Percentiles rank a stretch among this genome's conserved stretches.
Conservation (phyloP, 2,113 vertebrate genomes). For the Aegotheles bennettii region DNA sequence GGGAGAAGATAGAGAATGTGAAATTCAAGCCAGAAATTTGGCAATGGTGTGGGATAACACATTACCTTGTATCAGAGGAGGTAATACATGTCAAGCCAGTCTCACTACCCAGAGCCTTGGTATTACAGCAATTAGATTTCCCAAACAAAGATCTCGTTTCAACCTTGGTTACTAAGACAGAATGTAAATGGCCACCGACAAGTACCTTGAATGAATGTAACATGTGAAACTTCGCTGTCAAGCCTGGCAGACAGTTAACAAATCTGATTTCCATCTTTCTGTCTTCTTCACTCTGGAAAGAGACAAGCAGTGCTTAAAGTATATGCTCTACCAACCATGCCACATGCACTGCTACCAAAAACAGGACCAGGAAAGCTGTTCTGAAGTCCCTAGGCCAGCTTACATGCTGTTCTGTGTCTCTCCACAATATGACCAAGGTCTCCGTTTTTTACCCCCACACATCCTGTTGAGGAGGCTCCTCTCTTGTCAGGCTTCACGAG, state of each 20-base stretch:
- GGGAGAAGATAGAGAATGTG: not conserved
- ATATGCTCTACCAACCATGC: not conserved
- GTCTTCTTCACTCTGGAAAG: not conserved
- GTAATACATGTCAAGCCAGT: not conserved
- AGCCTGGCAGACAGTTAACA: not conserved
- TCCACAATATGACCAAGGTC: not conserved
- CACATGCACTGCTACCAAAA: not conserved
- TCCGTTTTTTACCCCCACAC: not conserved
- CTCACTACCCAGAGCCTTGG: not conserved
- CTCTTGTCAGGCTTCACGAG: rapidly evolving
- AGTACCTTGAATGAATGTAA: not conserved
- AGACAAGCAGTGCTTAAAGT: not conserved
- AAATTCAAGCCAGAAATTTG: not conserved
- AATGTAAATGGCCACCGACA: not conserved
- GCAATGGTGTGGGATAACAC: not conserved
- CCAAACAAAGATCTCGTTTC: not conserved
- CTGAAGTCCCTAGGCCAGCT: not conserved
- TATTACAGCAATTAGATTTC: not conserved
- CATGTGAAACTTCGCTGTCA: not conserved
- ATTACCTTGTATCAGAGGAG: not conserved
- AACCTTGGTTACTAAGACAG: not conserved
- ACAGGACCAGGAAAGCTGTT: not conserved
- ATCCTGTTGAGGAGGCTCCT: not conserved
- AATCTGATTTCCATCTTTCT: not conserved
- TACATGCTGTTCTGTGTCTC: not conserved